Conservation (phyloP, 2,888 invertebrate species). For the Pammene aurita region DNA sequence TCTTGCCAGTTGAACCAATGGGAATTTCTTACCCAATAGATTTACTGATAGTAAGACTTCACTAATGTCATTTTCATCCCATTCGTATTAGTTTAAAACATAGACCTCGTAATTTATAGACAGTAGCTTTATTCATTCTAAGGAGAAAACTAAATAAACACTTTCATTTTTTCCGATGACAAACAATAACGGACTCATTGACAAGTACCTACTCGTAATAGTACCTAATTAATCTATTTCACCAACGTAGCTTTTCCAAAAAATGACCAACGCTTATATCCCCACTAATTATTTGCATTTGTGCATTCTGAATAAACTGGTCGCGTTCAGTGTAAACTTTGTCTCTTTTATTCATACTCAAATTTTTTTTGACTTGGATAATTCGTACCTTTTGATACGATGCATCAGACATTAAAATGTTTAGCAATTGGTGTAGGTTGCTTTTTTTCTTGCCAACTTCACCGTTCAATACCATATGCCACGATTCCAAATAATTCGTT, state of each 20-base stretch:
- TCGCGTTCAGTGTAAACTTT: constrained; percentile 9
- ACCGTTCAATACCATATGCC: neutral
- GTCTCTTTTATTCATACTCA: constrained; percentile 5
- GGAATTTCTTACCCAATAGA: neutral
- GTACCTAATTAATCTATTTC: constrained; percentile 1
- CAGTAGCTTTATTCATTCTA: neutral
- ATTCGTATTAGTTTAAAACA: neutral
- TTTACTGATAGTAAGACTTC: neutral
- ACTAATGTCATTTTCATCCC: neutral
- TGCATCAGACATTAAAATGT: neutral
- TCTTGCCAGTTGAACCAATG: neutral
- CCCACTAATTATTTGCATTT: constrained; percentile 1
- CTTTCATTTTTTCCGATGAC: constrained; percentile 1
- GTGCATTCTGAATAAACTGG: neutral
- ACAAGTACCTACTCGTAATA: constrained; percentile 1
- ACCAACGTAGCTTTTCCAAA: neutral
- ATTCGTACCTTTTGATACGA: constrained; percentile 1
- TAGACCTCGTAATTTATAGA: neutral
- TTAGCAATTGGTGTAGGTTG: neutral
- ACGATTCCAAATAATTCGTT: neutral
- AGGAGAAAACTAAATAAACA: neutral
- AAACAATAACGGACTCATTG: constrained; percentile 5
- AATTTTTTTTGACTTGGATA: constrained; percentile 9
- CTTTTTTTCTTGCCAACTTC: neutral
- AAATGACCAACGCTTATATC: neutral